phyloP scores from a whole-genome alignment of 2,113 vertebrate genomes.

The Hyperopisus bebe region DNA sequence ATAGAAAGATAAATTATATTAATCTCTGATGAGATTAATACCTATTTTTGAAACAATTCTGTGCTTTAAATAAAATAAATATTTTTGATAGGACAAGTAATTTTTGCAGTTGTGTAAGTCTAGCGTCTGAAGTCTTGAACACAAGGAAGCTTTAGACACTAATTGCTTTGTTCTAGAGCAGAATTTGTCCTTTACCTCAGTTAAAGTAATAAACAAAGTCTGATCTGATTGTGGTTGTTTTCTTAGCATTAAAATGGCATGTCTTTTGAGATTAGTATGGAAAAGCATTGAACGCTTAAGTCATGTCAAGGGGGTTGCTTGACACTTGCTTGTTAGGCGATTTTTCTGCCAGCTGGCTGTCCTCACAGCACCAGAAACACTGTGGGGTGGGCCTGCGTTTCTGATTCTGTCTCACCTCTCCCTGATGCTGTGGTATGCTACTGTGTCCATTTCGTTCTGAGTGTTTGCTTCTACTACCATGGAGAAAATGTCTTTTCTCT shows the following conservation, averaged over 20 bases:
- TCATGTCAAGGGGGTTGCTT: background rate
- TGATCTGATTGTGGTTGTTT: conserved; percentile 4
- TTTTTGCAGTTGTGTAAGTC: conserved; percentile 25
- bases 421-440: background rate
- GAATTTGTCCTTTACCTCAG: conserved; percentile 11
- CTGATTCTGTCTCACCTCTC: background rate
- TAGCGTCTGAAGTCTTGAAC: background rate
- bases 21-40: conserved; percentile 44
- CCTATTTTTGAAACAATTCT: conserved; percentile 55
- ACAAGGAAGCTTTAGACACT: conserved; percentile 17
- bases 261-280: background rate
- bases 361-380: background rate
- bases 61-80: conserved; percentile 43
- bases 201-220: conserved; percentile 7
- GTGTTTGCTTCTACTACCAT: background rate
- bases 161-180: background rate
- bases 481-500: background rate
- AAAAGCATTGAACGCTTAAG: background rate
- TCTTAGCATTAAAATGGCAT: background rate
- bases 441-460: background rate
- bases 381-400: background rate
- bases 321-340: background rate
- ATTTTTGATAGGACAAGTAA: conserved; percentile 59
- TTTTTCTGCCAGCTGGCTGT: background rate
- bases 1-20: conserved; percentile 38